These are phyloP conservation scores for Hestina assimilis DNA, from an alignment of 1,140 invertebrate genomes.

Conservation along the genomic window DNA sequence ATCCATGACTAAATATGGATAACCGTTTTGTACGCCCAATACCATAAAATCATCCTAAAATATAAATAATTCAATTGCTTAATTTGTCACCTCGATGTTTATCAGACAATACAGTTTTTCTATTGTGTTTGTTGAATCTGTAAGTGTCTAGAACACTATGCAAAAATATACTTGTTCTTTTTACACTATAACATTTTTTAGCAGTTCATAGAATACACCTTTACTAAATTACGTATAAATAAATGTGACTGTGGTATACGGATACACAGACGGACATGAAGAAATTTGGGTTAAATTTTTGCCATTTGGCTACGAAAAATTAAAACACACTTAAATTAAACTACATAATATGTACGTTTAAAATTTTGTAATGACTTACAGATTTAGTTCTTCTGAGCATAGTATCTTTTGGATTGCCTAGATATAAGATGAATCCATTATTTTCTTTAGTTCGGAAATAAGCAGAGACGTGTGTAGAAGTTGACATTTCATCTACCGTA, in stretches of 20 bases:
- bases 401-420: slow-evolving; percentile 91
- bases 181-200: too few species aligned
- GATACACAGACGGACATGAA: too few species aligned
- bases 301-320: too few species aligned
- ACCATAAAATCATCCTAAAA: slow-evolving; percentile 94
- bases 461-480: slow-evolving; percentile 90
- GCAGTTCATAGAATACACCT: too few species aligned
- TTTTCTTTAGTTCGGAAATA: slow-evolving; percentile 90
- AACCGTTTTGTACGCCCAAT: slow-evolving; percentile 92
- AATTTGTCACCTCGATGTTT: not conserved
- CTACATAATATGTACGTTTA: not conserved
- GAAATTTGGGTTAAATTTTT: too few species aligned
- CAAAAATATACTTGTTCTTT: too few species aligned
- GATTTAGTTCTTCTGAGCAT: slow-evolving; percentile 82
- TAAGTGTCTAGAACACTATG: too few species aligned
- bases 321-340: too few species aligned
- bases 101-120: not conserved
- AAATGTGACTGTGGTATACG: too few species aligned
- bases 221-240: too few species aligned
- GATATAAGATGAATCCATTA: slow-evolving; percentile 91
- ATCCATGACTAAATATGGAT: slow-evolving; percentile 91
- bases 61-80: not conserved
- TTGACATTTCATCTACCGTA: slow-evolving; percentile 88
- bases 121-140: too few species aligned
- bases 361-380: slow-evolving; percentile 73